Evolutionary conservation across 2,113 vertebrate species (phyloP), one percentile per base, ranked within the genome.

Genomic region (Lasiurus borealis): DNA sequence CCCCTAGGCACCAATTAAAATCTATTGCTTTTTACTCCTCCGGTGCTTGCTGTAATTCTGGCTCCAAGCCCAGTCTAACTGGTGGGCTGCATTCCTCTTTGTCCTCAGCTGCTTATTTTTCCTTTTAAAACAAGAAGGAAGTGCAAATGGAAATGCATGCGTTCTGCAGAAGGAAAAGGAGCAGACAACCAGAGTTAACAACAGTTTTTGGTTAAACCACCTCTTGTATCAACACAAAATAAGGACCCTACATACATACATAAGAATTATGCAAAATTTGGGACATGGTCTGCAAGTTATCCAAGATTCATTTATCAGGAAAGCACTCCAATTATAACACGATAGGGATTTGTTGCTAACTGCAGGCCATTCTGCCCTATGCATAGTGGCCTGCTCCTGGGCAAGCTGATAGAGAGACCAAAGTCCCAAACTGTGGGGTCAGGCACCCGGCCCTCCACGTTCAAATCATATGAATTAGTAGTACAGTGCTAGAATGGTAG

Each of bases 1-100:
- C 95, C 96, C 96, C 93, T 81, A 91, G 97, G 95, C 96, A 96
- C 98, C 98, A 98, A 98, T 98, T 98, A 98, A 97, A 98, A 98
- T 97, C 97, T 90, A 57, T 97, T 96, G 93, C 92, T 97, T 94
- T 85, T 97, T 95, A 95, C 90, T 87, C 96, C 95, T 95, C 94
- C 87, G 29, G 0, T 46, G 29, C 72, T 92, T 82, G 66, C 73
- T 97, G 69, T 96, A 96, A 97, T 97, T 82, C 93, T 98, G 97
- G 96, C 94, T 94, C 29, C 34, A 48, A 90, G 92, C 96, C 97
- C 96, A 50, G 34, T 85, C 34, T 52, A 92, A 97, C 52, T 95
- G 94, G 54, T 78, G 94, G 57, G 73, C 78, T 40, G 46, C 78
- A 89, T n/a, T 95, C 95, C 93, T 90, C 40, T 85, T 72, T 73